Evolutionary conservation across 2,113 vertebrate genomes (phyloP), one percentile per base, ranked within the genome.

Genomic region (Psettodes erumei): DNA sequence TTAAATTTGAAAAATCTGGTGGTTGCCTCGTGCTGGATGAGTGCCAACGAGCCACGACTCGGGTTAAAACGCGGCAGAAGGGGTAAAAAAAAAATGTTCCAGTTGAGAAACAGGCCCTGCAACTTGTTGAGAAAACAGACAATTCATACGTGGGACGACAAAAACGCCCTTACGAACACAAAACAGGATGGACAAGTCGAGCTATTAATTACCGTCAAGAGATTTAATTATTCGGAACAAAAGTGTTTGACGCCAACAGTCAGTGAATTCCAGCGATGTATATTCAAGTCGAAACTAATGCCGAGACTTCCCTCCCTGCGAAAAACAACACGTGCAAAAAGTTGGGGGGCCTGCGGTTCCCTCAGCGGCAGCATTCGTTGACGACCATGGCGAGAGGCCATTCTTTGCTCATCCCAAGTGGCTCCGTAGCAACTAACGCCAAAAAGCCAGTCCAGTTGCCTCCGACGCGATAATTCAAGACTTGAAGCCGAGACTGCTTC

Each of bases 151-250:
- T 6, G n/a, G 25, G 69, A 72, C 69, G 54, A 87, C 58, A 61
- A 81, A 84, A n/a, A 87, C 79, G 51, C 68, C 53, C 82, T 78
- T 55, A 37, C 68, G 43, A 69, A 86, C 71, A 88, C 59, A 82
- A 71, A 92, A 90, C 86, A 66, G 66, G 88, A 79, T 66, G 48
- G 62, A 88, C 85, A 67, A 81, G 86, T 88, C 85, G 13, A 81
- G 66, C 64, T 77, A 68, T 80, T 62, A 70, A 78, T 86, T 75
- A 82, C 70, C 19, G 67, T 18, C 23, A 23, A 79, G 74, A 85
- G 71, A 89, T 83, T 23, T 88, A 89, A 91, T 92, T 92, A 92
- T 89, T 92, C n/a, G 35, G 83, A 81, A 87, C 90, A 89, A 89
- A 92, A 86, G 61, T 45, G 15, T 79, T 78, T 27, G 69, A 32